A percentile compares a stretch with the other conserved stretches of the same genome.
phyloP scores from a whole-genome alignment of 2,888 invertebrate species.

The Andrena trimmerana region DNA sequence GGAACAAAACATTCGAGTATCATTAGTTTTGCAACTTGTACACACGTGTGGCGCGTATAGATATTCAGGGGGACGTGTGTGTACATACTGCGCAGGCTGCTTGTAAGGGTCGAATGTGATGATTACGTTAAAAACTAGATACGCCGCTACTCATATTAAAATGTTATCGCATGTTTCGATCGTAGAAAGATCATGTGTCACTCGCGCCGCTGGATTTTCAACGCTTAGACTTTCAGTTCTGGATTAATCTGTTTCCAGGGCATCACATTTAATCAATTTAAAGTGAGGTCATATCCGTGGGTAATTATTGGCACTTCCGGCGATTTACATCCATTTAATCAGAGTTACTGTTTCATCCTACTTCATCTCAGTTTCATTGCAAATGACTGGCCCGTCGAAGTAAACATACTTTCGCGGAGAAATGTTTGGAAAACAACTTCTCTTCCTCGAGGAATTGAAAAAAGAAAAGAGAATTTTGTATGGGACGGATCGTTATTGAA shows the following conservation, averaged over 20 bases:
- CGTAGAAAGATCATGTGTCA: neutral
- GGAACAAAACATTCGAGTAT: neutral
- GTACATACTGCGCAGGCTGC: neutral
- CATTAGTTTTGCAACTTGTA: neutral
- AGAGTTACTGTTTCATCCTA: neutral
- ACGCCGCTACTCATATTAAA: slow-evolving; percentile 17
- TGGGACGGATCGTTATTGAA: neutral
- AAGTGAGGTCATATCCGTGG: slow-evolving; percentile 43
- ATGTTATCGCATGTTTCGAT: slow-evolving; percentile 18
- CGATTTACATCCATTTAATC: slow-evolving; percentile 1
- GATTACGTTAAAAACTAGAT: slow-evolving; percentile 45
- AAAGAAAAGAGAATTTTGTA: too few species aligned
- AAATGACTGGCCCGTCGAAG: neutral
- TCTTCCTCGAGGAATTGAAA: neutral
- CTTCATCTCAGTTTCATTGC: neutral
- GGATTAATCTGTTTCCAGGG: slow-evolving; percentile 14
- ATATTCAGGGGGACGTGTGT: neutral
- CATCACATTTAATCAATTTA: slow-evolving; percentile 36
- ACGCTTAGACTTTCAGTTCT: neutral
- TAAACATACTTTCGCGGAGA: neutral
- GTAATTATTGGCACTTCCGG: slow-evolving; percentile 38
- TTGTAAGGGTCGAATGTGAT: slow-evolving; percentile 35
- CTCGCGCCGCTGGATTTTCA: neutral
- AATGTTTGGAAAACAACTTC: neutral
- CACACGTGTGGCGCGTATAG: neutral